Evolutionary conservation across 2,797 vertebrate species (phyloP).

Genomic region (Phoxinus dragarum): DNA sequence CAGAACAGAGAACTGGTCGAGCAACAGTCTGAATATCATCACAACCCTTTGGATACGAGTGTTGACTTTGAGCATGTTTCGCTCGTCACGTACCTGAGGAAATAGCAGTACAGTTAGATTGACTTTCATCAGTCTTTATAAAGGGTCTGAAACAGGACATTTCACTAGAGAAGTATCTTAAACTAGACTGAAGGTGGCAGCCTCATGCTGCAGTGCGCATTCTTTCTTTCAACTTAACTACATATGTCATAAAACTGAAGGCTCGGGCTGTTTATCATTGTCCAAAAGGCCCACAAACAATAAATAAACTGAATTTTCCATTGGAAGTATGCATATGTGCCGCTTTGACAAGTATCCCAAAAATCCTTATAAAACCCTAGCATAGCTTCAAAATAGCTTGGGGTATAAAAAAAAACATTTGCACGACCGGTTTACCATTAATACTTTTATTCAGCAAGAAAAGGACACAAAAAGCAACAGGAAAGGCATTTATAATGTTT

Average conservation of each 20-base stretch:
- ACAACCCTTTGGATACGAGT: constrained; percentile 90
- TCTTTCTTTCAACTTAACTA: neutral
- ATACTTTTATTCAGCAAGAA: too few species aligned
- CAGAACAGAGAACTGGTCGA: constrained; percentile 91
- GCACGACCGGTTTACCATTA: too few species aligned
- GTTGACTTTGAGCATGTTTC: constrained; percentile 96
- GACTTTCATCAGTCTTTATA: neutral
- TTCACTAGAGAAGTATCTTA: neutral
- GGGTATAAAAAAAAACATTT: too few species aligned
- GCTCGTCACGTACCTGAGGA: constrained; percentile 89
- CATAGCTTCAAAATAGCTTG: neutral
- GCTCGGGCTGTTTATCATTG: constrained; percentile 6
- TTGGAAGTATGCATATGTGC: neutral
- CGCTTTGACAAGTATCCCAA: neutral
- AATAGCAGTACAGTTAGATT: neutral
- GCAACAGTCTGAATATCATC: constrained; percentile 88
- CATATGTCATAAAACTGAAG: neutral
- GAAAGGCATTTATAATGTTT: too few species aligned
- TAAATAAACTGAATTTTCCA: neutral
- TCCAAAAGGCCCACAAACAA: neutral
- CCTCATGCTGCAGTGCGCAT: constrained; percentile 16
- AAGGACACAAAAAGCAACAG: too few species aligned
- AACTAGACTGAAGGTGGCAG: constrained; percentile 52
- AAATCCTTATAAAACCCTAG: neutral
- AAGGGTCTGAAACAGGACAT: neutral